Evolutionary conservation across 2,113 vertebrate genomes (phyloP).

Genomic region (Microtus ochrogaster): DNA sequence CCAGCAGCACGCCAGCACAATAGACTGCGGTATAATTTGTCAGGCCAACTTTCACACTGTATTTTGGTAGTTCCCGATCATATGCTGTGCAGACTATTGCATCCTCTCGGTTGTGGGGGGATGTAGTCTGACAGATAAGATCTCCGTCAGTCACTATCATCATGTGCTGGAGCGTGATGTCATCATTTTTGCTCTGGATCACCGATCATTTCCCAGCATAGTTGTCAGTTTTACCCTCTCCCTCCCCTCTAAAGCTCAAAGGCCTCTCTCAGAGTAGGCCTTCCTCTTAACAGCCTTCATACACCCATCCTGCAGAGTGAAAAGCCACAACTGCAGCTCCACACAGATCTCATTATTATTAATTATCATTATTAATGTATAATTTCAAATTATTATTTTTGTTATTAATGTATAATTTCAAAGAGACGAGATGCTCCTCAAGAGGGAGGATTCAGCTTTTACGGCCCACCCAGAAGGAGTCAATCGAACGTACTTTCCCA

Average conservation of each 20-base stretch:
- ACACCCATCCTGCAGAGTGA: background rate
- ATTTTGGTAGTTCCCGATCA: background rate
- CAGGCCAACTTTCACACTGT: background rate
- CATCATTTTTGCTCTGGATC: background rate
- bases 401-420: background rate
- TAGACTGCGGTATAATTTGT: background rate
- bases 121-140: background rate
- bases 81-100: background rate
- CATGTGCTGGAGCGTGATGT: background rate
- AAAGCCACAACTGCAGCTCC: background rate
- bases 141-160: background rate
- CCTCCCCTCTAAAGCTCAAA: background rate
- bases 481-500: conserved; percentile 85
- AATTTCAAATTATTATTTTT: no score
- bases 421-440: background rate
- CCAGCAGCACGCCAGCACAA: background rate
- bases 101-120: background rate
- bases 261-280: background rate
- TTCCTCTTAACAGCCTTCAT: background rate
- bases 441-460: background rate
- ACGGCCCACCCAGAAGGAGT: background rate
- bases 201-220: background rate
- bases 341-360: background rate
- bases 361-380: background rate
- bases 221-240: background rate